Conservation (phyloP, 2,797 vertebrate species). For the Scolopax rusticola region DNA sequence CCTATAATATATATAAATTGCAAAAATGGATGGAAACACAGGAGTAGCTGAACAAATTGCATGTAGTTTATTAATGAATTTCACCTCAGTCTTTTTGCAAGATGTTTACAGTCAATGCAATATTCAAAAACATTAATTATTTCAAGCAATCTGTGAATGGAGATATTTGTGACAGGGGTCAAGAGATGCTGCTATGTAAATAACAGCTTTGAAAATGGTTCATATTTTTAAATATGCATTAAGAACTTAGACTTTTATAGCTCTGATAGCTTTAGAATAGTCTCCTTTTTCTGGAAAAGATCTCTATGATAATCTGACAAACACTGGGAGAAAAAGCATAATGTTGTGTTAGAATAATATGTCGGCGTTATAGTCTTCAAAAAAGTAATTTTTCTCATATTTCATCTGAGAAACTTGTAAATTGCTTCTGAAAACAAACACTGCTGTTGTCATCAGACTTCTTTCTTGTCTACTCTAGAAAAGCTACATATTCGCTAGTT, state of each 20-base stretch:
- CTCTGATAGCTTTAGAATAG: not conserved
- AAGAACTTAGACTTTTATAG: not conserved
- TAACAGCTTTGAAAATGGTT: not conserved
- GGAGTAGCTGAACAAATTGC: not conserved
- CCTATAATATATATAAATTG: not conserved
- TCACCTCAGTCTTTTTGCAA: not conserved
- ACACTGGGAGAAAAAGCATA: not conserved
- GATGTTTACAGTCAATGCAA: not conserved
- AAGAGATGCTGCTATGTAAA: not conserved
- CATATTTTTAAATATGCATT: not conserved
- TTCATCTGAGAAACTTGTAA: not conserved
- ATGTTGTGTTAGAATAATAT: not conserved
- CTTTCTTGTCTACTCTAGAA: not conserved
- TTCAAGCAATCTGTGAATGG: not conserved
- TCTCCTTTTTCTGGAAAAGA: not conserved
- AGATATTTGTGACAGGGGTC: not conserved
- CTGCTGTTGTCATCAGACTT: not conserved
- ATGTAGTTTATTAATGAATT: not conserved
- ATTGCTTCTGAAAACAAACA: not conserved
- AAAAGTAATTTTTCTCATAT: not conserved
- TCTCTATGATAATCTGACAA: fast-evolving
- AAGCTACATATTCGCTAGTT: not conserved
- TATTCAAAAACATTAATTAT: not conserved
- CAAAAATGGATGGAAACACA: not conserved
- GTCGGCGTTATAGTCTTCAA: not conserved